phyloP scores from a whole-genome alignment of 1,140 invertebrate genomes.

The Ephestia elutella region DNA sequence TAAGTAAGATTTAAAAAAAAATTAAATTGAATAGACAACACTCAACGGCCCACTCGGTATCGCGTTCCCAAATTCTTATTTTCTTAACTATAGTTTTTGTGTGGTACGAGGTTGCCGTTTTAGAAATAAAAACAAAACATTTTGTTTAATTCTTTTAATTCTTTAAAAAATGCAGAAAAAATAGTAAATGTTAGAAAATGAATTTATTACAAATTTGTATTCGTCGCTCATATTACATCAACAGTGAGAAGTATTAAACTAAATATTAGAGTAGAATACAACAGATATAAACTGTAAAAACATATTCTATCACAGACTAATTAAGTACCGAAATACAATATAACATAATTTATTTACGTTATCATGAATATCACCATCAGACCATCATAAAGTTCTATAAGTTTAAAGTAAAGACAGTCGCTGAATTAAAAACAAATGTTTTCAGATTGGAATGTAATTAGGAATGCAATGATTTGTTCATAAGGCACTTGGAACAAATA shows the following conservation, averaged over 20 bases:
- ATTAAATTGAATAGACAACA: too few species aligned
- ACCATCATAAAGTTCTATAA: neutral
- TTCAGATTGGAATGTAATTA: constrained; percentile 44
- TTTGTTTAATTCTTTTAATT: neutral
- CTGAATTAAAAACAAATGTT: neutral
- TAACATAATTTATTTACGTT: neutral
- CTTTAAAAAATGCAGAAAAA: constrained; percentile 68
- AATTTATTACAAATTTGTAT: constrained; percentile 72
- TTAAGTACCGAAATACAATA: constrained; percentile 35
- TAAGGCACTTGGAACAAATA: constrained; percentile 73
- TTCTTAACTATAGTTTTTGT: too few species aligned
- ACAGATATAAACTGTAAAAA: constrained; percentile 22
- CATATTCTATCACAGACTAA: constrained; percentile 55
- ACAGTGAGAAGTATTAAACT: constrained; percentile 18
- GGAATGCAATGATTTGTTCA: constrained; percentile 68
- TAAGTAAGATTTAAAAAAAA: too few species aligned
- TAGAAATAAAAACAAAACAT: too few species aligned
- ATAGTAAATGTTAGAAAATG: constrained; percentile 68
- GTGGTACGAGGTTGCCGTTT: too few species aligned
- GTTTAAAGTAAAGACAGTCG: neutral
- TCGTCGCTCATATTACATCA: constrained; percentile 15
- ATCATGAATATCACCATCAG: neutral
- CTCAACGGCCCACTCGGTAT: too few species aligned
- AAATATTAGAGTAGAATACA: constrained; percentile 14
- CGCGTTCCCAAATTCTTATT: too few species aligned